Percentiles rank a stretch among this genome's conserved stretches.
Evolutionary conservation across 2,113 vertebrate genomes (phyloP).

Genomic region (Sylvietta virens): DNA sequence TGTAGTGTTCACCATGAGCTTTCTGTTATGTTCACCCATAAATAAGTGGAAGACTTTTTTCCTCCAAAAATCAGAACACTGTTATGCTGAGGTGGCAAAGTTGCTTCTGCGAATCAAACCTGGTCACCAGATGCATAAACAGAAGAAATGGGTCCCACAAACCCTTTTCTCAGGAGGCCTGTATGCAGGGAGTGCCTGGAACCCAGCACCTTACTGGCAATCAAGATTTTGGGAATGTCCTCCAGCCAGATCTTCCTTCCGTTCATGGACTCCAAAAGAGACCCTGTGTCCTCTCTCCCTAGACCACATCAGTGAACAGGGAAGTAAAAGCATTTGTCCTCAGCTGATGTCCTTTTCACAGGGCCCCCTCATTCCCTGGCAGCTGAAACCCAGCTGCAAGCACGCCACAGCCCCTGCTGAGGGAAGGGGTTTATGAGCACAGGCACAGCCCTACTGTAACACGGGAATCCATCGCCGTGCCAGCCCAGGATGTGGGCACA

Average conservation of each 20-base stretch:
- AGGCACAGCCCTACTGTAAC: neutral
- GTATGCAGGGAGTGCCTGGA: neutral
- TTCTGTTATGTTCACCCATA: neutral
- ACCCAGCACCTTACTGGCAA: neutral
- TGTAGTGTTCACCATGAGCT: neutral
- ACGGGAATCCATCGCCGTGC: neutral
- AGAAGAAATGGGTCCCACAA: neutral
- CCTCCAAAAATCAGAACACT: neutral
- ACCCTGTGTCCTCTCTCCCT: neutral
- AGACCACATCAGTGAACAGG: neutral
- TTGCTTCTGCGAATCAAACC: neutral
- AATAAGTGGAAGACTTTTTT: neutral
- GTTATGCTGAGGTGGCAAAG: neutral
- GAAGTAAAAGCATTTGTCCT: neutral
- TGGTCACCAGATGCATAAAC: no score
- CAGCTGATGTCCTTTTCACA: neutral
- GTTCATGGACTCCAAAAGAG: neutral
- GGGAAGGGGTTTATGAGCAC: neutral
- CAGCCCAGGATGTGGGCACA: slow-evolving; percentile 23
- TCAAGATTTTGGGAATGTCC: neutral
- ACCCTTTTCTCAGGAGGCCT: neutral
- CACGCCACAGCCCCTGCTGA: neutral
- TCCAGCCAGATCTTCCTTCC: neutral
- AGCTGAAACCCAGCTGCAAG: neutral
- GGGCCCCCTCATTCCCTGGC: neutral